Percentiles rank a stretch among this genome's conserved stretches.
phyloP scores from a whole-genome alignment of 2,113 vertebrate species.

The Thalassarche chlororhynchos region DNA sequence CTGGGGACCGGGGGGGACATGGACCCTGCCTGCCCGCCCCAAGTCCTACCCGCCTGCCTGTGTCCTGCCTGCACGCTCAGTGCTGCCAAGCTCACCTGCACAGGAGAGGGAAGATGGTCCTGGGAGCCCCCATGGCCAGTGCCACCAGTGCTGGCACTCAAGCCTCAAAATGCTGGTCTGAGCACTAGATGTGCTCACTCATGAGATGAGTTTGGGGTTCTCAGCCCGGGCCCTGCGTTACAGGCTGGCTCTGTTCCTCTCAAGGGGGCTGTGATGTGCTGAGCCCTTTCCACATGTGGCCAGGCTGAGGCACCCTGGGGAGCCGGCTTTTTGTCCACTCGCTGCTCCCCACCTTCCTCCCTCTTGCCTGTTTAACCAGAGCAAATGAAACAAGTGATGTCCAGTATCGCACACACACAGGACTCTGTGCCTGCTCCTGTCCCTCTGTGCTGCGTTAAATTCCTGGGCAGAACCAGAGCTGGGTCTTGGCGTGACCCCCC shows the following conservation, averaged over 20 bases:
- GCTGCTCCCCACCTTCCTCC: background rate
- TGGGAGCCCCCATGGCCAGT: background rate
- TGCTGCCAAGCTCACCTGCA: background rate
- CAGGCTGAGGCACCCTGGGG: background rate
- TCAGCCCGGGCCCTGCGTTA: background rate
- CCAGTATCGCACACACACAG: background rate
- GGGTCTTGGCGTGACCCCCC: background rate
- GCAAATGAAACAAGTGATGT: background rate
- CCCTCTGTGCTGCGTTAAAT: background rate
- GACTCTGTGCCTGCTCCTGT: background rate
- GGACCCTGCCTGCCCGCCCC: background rate
- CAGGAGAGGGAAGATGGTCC: background rate
- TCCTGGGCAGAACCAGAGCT: background rate
- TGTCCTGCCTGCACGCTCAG: background rate
- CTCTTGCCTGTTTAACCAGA: too few relatives aligned
- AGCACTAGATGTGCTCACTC: background rate
- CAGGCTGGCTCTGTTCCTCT: background rate
- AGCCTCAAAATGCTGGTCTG: background rate
- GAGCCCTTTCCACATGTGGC: background rate
- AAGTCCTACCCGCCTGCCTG: background rate
- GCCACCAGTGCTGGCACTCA: background rate
- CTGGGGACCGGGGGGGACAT: accelerated
- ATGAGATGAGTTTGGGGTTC: background rate
- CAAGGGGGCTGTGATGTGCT: background rate
- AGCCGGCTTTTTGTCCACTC: background rate